Percentiles rank a stretch among this genome's conserved stretches.
Conservation (phyloP, 2,113 vertebrate species). For the Xyrauchen texanus region DNA sequence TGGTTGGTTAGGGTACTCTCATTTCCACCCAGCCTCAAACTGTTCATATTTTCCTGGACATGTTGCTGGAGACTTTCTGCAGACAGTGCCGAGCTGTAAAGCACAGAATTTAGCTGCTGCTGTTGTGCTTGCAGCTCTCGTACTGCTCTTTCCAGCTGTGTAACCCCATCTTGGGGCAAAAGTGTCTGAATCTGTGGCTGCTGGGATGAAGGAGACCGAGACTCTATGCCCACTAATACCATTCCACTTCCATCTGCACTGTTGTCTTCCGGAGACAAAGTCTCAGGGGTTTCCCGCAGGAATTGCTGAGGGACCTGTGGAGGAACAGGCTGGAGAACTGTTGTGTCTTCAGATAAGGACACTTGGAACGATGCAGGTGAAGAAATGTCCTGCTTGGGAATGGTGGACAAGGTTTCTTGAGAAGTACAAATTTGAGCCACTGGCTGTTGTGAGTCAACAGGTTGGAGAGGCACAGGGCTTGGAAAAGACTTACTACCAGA, state of each 20-base stretch:
- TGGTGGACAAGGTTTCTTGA: constrained; percentile 82
- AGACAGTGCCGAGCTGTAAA: constrained; percentile 72
- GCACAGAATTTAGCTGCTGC: constrained; percentile 76
- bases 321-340: constrained; percentile 78
- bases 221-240: constrained; percentile 71
- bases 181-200: constrained; percentile 76
- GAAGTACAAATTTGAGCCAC: constrained; percentile 79
- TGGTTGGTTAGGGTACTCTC: constrained; percentile 82
- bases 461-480: constrained; percentile 83
- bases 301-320: constrained; percentile 89
- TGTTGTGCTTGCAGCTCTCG: constrained; percentile 87
- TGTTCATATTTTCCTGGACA: constrained; percentile 83
- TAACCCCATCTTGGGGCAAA: constrained; percentile 85
- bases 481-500: constrained; percentile 79
- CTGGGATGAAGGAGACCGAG: constrained; percentile 81
- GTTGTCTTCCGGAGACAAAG: constrained; percentile 79
- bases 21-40: constrained; percentile 80
- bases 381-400: constrained; percentile 90
- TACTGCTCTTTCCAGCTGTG: constrained; percentile 90
- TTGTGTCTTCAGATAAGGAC: constrained; percentile 81
- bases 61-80: constrained; percentile 77
- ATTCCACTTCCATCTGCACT: constrained; percentile 61
- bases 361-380: constrained; percentile 80
- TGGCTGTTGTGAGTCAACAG: constrained; percentile 84
- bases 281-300: constrained; percentile 81